A percentile compares a stretch with the other conserved stretches of the same genome.
Conservation (phyloP, 2,888 invertebrate genomes). For the Heterodera filipjevi region DNA sequence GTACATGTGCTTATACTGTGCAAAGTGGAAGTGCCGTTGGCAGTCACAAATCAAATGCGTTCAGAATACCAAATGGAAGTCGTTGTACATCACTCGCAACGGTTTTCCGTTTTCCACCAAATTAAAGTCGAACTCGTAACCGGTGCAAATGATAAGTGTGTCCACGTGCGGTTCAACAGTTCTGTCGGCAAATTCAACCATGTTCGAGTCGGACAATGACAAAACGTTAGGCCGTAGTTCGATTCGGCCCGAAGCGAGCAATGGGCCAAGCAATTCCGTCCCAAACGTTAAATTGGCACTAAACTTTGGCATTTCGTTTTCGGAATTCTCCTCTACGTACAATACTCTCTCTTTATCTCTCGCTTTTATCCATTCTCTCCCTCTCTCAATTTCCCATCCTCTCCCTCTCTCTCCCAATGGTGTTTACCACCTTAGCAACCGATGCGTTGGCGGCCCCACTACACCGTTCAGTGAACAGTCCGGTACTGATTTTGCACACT, state of each 20-base stretch:
- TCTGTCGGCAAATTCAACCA: slow-evolving; percentile 54
- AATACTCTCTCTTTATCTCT: background rate
- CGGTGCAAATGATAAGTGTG: slow-evolving; percentile 52
- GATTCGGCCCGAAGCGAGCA: slow-evolving; percentile 63
- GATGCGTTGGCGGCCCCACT: slow-evolving; percentile 65
- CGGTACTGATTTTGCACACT: background rate
- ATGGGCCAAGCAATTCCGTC: slow-evolving; percentile 66
- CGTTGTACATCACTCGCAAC: slow-evolving; percentile 47
- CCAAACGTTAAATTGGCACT: slow-evolving; percentile 56
- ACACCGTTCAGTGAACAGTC: slow-evolving; percentile 52
- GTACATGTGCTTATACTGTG: slow-evolving; percentile 54
- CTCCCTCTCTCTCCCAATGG: too few relatives aligned
- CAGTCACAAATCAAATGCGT: background rate
- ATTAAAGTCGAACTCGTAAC: slow-evolving; percentile 49
- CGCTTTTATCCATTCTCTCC: background rate
- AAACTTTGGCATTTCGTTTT: slow-evolving; percentile 2
- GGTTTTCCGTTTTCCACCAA: slow-evolving; percentile 48
- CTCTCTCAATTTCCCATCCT: too few relatives aligned
- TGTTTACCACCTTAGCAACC: slow-evolving; percentile 32
- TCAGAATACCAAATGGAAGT: slow-evolving; percentile 42
- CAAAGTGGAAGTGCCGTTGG: background rate
- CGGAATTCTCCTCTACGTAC: background rate
- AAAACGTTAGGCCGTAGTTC: slow-evolving; percentile 45
- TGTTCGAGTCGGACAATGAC: slow-evolving; percentile 46
- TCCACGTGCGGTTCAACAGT: slow-evolving; percentile 52